Evolutionary conservation across 2,797 vertebrate species (phyloP), one percentile per base, ranked within the genome.

Genomic region (Ctenopoma kingsleyae): DNA sequence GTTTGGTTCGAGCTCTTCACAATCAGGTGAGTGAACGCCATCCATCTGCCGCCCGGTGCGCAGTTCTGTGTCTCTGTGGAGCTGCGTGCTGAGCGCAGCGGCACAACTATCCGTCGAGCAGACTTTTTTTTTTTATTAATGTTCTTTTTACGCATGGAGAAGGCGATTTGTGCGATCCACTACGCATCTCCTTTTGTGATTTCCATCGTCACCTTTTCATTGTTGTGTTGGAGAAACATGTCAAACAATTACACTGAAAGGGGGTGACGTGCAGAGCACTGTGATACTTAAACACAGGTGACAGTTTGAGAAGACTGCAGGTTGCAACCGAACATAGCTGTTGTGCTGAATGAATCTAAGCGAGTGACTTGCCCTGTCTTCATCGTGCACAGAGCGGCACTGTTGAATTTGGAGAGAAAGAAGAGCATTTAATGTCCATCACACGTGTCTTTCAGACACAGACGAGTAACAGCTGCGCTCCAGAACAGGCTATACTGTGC

Each of bases 21-120:
- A 95, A 80, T 92, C 94, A 95, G 94, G 94, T 95, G 91, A 94
- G 94, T 89, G 81, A 76, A 79, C 59, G 63, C 75, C 68, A 41
- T 60, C 56, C 32, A 55, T 47, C 38, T 22, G 63, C 68, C 49
- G 41, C n/a, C 55, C 23, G 69, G 79, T 66, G 87, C 84, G 80
- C 82, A 70, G 36, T 19, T 63, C 1, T 13, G 52, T 51, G 66
- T 63, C 3, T 76, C 76, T 43, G 64, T 61, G 48, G 77, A 74
- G 70, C 67, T 49, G 86, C 81, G 87, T 85, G 56, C 83, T 4
- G 82, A 82, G 83, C 63, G 79, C 79, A 78, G 49, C 30, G 72
- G 59, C 64, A 41, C 30, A 71, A 35, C 51, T 70, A 13, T 57
- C 48, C 63, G 63, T 6, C 15, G 30, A 59, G 36, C 48, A 13